Evolutionary conservation across 2,888 invertebrate species (phyloP).

Genomic region (Caradrina clavipalpis): DNA sequence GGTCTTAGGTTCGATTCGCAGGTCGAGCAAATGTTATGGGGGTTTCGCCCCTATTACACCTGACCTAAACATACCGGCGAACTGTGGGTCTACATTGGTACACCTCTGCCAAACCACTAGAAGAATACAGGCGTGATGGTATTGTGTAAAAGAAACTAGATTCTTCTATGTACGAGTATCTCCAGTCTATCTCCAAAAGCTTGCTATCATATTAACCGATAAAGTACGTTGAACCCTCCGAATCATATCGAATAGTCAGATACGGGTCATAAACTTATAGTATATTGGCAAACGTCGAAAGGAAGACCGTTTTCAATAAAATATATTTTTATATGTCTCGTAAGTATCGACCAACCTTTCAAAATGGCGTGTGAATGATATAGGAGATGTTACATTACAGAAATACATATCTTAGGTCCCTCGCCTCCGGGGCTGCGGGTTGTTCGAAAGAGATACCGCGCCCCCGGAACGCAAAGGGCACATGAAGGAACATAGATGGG

Average conservation of each 20-base stretch:
- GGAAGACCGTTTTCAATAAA: conserved; percentile 8
- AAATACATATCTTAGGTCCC: too few species aligned
- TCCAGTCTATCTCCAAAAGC: not conserved
- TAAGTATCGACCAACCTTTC: not conserved
- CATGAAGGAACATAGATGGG: too few species aligned
- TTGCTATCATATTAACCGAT: not conserved
- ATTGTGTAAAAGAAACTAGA: not conserved
- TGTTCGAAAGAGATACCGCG: too few species aligned
- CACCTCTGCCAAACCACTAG: too few species aligned
- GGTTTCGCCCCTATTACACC: too few species aligned
- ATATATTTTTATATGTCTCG: conserved; percentile 6
- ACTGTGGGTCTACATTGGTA: too few species aligned
- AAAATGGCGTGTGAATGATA: not conserved
- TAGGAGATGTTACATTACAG: not conserved
- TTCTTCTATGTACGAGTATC: not conserved
- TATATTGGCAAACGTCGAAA: conserved; percentile 7
- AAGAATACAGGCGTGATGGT: too few species aligned
- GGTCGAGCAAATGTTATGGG: too few species aligned
- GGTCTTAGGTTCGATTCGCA: too few species aligned
- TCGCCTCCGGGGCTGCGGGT: too few species aligned
- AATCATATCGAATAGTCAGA: conserved; percentile 12
- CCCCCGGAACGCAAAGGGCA: too few species aligned
- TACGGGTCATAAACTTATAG: conserved; percentile 19
- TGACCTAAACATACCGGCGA: too few species aligned
- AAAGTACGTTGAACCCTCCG: not conserved